phyloP scores from a whole-genome alignment of 1,140 invertebrate species.

The Calliopsis andreniformis region DNA sequence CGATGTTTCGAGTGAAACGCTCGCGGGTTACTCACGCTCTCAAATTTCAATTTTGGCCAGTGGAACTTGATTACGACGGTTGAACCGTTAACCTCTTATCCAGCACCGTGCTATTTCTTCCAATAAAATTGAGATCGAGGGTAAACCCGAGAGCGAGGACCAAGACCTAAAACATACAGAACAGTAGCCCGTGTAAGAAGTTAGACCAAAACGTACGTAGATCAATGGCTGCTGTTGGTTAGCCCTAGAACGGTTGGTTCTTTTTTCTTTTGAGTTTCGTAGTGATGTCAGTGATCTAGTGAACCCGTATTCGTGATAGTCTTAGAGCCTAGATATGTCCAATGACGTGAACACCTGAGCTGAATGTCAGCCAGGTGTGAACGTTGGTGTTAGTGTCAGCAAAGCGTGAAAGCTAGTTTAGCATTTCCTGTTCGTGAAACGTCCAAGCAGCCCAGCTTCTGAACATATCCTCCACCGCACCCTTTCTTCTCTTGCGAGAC shows the following conservation, averaged over 20 bases:
- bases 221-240: slow-evolving; percentile 56
- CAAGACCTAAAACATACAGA: background rate
- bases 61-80: background rate
- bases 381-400: slow-evolving; percentile 58
- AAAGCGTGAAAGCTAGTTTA: slow-evolving; percentile 61
- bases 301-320: slow-evolving; percentile 57
- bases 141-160: background rate
- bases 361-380: slow-evolving; percentile 26
- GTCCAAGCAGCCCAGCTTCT: slow-evolving; percentile 64
- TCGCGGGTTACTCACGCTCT: background rate
- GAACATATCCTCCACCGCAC: slow-evolving; percentile 7
- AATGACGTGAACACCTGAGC: slow-evolving; percentile 43
- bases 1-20: background rate
- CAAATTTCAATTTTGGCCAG: too few species aligned
- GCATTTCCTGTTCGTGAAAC: slow-evolving; percentile 43
- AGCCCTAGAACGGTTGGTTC: slow-evolving; percentile 56
- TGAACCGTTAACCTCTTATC: too few species aligned
- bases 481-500: background rate
- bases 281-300: slow-evolving; percentile 61
- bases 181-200: slow-evolving; percentile 32
- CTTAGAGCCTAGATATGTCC: slow-evolving; percentile 55
- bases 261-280: slow-evolving; percentile 59
- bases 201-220: slow-evolving; percentile 57
- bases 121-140: background rate
- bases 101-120: background rate